Percentiles rank a stretch among this genome's conserved stretches.
These are phyloP conservation scores for Hippoglossus hippoglossus DNA, from an alignment of 2,797 vertebrate genomes.

Conservation along the genomic window DNA sequence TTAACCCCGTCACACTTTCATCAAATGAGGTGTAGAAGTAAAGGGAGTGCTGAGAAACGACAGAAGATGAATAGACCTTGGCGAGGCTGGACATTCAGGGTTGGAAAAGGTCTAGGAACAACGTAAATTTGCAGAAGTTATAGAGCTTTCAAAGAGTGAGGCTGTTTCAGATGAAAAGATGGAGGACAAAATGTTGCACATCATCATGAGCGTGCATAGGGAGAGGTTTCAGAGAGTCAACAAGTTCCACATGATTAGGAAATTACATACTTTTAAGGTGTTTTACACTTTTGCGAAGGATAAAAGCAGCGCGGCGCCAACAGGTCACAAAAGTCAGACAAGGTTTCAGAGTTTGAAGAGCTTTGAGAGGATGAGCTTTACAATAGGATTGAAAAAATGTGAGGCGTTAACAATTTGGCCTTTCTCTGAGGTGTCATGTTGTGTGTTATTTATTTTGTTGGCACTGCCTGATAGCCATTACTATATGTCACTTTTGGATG, in stretches of 20 bases:
- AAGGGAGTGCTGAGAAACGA: neutral
- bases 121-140: slow-evolving; percentile 23
- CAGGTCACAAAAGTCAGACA: slow-evolving; percentile 44
- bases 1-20: neutral
- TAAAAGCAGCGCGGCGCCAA: slow-evolving; percentile 37
- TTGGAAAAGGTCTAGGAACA: slow-evolving; percentile 12
- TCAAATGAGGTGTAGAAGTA: neutral
- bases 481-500: slow-evolving; percentile 28
- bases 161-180: slow-evolving; percentile 3
- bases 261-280: slow-evolving; percentile 32
- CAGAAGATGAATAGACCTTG: neutral
- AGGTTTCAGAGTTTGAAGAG: slow-evolving; percentile 47
- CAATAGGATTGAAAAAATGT: slow-evolving; percentile 27
- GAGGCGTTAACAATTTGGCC: slow-evolving; percentile 38
- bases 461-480: slow-evolving; percentile 19
- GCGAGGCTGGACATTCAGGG: neutral
- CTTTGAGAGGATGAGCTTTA: slow-evolving; percentile 44
- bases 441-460: slow-evolving; percentile 16
- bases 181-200: slow-evolving; percentile 24
- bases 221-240: slow-evolving; percentile 46
- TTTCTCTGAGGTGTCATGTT: slow-evolving; percentile 39
- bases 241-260: slow-evolving; percentile 40
- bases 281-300: slow-evolving; percentile 36
- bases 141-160: neutral
- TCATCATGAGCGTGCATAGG: slow-evolving; percentile 30